Conservation (phyloP, 2,113 vertebrate genomes). For the Callithrix jacchus region DNA sequence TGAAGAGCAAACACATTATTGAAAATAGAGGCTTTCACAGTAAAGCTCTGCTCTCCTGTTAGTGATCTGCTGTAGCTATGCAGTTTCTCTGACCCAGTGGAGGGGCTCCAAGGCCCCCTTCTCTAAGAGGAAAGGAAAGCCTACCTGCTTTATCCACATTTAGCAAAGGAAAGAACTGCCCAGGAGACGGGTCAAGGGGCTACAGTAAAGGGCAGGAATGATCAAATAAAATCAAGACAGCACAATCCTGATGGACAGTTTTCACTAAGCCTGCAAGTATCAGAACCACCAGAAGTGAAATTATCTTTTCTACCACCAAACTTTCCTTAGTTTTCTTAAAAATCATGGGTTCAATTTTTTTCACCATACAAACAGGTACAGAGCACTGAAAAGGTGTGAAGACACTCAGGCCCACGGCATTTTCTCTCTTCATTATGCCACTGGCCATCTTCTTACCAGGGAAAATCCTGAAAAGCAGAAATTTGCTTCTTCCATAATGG, state of each 20-base stretch:
- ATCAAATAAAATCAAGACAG: not conserved
- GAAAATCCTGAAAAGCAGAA: not conserved
- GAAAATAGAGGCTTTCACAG: not conserved
- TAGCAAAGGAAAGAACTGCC: not conserved
- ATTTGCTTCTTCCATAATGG: not conserved
- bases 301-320: not conserved
- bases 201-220: not conserved
- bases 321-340: not conserved
- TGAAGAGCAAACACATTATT: constrained; percentile 5
- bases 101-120: not conserved
- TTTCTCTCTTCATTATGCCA: not conserved
- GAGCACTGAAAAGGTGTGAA: not conserved
- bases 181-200: not conserved
- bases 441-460: not conserved
- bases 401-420: not conserved
- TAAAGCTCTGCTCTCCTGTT: not conserved
- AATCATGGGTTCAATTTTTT: not conserved
- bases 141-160: not conserved
- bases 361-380: not conserved
- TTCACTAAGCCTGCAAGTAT: not conserved
- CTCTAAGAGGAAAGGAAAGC: not conserved
- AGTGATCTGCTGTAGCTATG: not conserved
- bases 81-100: not conserved
- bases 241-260: not conserved
- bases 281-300: not conserved